Evolutionary conservation across 2,113 vertebrate species (phyloP).

Genomic region (Thunnus thynnus): DNA sequence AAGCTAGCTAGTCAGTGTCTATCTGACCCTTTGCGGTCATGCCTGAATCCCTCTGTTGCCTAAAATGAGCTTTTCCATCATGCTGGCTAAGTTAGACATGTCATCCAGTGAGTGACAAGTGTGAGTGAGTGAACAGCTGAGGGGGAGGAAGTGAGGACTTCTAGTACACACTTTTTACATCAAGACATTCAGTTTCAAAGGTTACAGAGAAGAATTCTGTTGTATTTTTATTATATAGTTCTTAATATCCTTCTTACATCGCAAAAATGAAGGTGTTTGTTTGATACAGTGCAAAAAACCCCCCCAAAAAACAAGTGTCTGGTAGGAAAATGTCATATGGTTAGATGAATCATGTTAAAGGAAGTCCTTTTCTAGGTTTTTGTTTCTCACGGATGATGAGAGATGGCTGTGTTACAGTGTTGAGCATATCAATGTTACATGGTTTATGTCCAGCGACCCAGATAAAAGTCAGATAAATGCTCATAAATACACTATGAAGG

Average conservation of each 20-base stretch:
- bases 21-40: background rate
- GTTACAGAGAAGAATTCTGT: background rate
- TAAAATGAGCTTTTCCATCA: constrained; percentile 21
- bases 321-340: background rate
- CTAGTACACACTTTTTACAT: background rate
- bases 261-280: background rate
- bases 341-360: constrained; percentile 14
- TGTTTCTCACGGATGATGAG: constrained; percentile 2
- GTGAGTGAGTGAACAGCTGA: background rate
- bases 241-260: background rate
- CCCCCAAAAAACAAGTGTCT: background rate
- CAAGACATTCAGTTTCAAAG: background rate
- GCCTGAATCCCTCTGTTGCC: background rate
- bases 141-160: constrained; percentile 23
- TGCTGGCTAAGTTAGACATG: background rate
- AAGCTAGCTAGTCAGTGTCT: background rate
- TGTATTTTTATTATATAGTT: background rate
- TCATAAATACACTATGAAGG: too few relatives aligned
- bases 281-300: too few relatives aligned
- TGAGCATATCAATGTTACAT: too few relatives aligned
- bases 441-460: too few relatives aligned
- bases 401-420: background rate
- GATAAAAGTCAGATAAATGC: too few relatives aligned
- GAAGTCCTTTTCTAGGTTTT: constrained; percentile 1
- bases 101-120: constrained; percentile 15